These are phyloP conservation scores for Tricholaema leucomelas DNA, from an alignment of 2,113 vertebrate genomes.

Conservation along the genomic window DNA sequence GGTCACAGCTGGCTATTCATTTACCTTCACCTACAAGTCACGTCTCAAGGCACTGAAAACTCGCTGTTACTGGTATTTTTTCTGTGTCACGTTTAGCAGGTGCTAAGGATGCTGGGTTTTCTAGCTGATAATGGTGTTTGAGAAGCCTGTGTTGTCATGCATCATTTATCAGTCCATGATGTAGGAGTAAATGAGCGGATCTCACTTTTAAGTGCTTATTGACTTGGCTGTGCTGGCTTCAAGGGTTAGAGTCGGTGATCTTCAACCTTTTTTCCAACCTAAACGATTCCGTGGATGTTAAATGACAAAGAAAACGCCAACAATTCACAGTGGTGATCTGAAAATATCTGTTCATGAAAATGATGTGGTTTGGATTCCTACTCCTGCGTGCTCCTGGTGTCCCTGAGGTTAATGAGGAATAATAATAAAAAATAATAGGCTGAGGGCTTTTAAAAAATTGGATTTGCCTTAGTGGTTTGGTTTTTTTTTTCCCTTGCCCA, in stretches of 20 bases:
- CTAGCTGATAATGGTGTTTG: background rate
- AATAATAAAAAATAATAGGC: background rate
- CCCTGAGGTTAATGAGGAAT: background rate
- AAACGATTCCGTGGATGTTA: background rate
- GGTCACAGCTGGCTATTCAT: background rate
- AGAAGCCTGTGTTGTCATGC: accelerated
- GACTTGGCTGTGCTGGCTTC: background rate
- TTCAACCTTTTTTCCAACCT: background rate
- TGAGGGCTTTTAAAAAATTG: background rate
- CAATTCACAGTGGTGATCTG: accelerated
- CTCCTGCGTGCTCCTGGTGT: accelerated
- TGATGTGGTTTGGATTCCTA: background rate
- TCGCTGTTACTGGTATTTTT: accelerated
- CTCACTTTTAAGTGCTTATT: background rate
- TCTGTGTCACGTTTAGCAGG: background rate
- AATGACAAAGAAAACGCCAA: background rate
- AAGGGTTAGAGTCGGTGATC: background rate
- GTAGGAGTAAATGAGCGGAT: background rate
- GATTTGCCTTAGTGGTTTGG: background rate
- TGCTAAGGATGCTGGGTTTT: background rate
- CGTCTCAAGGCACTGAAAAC: background rate
- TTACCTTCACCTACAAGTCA: background rate
- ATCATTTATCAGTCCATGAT: background rate
- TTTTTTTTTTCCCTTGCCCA: background rate
- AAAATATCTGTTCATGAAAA: background rate